Conservation (phyloP, 2,888 invertebrate species). For the Leuctra nigra region DNA sequence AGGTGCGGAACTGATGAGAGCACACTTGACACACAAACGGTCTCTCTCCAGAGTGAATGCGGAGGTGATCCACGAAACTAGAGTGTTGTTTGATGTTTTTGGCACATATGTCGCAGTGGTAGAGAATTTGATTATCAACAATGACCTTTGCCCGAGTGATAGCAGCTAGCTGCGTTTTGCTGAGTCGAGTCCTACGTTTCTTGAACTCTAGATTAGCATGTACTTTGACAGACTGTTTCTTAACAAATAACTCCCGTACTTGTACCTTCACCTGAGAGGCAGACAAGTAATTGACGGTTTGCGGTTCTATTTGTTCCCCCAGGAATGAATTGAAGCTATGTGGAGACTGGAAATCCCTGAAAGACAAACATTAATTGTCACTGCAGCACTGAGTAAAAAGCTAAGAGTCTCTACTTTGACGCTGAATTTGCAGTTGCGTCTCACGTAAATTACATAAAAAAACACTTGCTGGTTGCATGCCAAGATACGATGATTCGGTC, state of each 20-base stretch:
- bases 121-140: not conserved
- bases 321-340: too few species aligned
- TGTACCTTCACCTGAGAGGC: not conserved
- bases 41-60: conserved; percentile 48
- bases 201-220: too few species aligned
- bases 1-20: conserved; percentile 58
- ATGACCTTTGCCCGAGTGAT: not conserved
- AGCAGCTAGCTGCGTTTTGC: not conserved
- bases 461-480: too few species aligned
- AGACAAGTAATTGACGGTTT: not conserved
- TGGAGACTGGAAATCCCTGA: too few species aligned
- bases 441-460: too few species aligned
- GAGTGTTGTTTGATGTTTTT: conserved; percentile 21
- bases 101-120: conserved; percentile 23
- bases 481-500: too few species aligned
- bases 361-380: too few species aligned
- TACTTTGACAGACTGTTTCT: not conserved
- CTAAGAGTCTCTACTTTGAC: too few species aligned
- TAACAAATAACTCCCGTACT: too few species aligned
- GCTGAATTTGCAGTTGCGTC: too few species aligned
- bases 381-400: too few species aligned
- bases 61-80: conserved; percentile 39
- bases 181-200: conserved; percentile 7
- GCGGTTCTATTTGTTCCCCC: too few species aligned
- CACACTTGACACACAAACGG: conserved; percentile 60